phyloP scores from a whole-genome alignment of 1,140 invertebrate genomes.

The Dufourea novaeangliae region DNA sequence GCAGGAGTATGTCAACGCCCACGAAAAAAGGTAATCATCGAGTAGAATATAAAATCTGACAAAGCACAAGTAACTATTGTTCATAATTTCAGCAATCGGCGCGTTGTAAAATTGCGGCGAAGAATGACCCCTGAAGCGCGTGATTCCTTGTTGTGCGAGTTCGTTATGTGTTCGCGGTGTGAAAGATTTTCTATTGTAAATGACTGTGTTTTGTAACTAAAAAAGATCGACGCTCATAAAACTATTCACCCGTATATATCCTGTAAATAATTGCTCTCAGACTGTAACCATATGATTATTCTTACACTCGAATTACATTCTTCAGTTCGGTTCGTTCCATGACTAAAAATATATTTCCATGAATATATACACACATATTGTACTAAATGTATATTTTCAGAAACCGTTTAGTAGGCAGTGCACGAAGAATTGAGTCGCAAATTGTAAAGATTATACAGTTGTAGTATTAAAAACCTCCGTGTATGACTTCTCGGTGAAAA shows the following conservation, averaged over 20 bases:
- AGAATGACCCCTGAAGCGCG: background rate
- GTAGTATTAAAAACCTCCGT: background rate
- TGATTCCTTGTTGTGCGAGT: background rate
- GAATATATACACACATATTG: background rate
- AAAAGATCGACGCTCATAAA: background rate
- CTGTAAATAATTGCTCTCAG: slow-evolving; percentile 7
- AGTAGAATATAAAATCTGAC: background rate
- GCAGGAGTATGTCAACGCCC: slow-evolving; percentile 46
- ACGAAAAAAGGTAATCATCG: slow-evolving; percentile 50
- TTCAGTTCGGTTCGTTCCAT: background rate
- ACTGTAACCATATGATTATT: background rate
- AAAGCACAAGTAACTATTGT: background rate
- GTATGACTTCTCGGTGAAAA: background rate
- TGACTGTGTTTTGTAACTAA: background rate
- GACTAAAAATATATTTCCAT: slow-evolving; percentile 10
- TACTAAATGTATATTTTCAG: background rate
- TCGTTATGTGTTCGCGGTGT: background rate
- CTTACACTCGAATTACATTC: background rate
- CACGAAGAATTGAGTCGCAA: background rate
- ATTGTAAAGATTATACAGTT: slow-evolving; percentile 21
- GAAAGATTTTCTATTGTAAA: background rate
- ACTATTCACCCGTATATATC: background rate
- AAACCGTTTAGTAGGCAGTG: slow-evolving; percentile 4
- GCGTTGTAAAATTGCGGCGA: slow-evolving; percentile 45
- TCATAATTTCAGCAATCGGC: slow-evolving; percentile 53